phyloP scores from a whole-genome alignment of 2,113 vertebrate genomes.

The Cololabis saira region DNA sequence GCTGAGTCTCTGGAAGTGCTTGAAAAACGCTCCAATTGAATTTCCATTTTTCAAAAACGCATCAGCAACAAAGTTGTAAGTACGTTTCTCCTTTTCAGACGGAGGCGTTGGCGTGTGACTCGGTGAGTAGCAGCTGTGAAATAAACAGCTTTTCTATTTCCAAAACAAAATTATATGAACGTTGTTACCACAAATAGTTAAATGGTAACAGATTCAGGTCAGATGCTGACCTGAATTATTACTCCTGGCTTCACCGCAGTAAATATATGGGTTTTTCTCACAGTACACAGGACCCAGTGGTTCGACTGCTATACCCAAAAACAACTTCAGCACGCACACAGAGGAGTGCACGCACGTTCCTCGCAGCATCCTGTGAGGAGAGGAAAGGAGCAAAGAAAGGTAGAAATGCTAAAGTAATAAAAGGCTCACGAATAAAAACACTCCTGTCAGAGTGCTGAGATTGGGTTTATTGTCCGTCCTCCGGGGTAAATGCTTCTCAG shows the following conservation, averaged over 20 bases:
- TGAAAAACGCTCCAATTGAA: conserved; percentile 12
- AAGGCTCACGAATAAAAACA: conserved; percentile 14
- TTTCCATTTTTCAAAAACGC: conserved; percentile 55
- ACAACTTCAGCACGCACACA: not conserved
- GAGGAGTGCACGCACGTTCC: conserved; percentile 1
- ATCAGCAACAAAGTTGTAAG: conserved; percentile 62
- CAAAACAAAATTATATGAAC: too few species aligned
- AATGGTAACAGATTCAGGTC: not conserved
- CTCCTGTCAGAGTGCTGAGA: conserved; percentile 33
- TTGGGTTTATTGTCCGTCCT: conserved; percentile 44
- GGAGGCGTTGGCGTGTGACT: not conserved
- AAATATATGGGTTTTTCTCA: conserved; percentile 61
- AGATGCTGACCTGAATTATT: conserved; percentile 65
- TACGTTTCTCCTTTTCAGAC: conserved; percentile 27
- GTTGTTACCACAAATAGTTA: conserved; percentile 18
- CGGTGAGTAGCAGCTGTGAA: conserved; percentile 32
- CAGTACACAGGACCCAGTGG: conserved; percentile 36
- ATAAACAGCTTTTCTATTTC: conserved; percentile 47
- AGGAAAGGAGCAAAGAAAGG: conserved; percentile 26
- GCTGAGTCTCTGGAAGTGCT: conserved; percentile 37
- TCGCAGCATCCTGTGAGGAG: conserved; percentile 7
- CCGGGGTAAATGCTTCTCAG: conserved; percentile 23
- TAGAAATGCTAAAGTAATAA: conserved; percentile 42
- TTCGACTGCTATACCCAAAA: not conserved
- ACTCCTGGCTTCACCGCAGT: conserved; percentile 66